Conservation (phyloP, 2,113 vertebrate species). For the Thalassarche chlororhynchos region DNA sequence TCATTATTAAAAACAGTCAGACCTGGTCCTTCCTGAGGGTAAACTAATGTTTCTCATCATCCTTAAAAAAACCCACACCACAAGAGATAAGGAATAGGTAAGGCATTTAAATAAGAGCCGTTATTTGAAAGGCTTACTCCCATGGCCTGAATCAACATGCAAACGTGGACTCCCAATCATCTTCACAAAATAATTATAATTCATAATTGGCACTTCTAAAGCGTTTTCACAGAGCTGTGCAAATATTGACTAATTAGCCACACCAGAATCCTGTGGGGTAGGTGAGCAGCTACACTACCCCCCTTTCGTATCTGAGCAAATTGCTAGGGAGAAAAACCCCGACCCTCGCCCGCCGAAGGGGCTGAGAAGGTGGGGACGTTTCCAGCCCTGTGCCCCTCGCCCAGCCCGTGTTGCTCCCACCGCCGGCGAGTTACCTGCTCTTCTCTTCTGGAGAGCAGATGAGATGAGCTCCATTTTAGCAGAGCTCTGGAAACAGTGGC, state of each 20-base stretch:
- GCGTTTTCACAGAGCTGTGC: neutral
- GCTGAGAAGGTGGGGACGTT: neutral
- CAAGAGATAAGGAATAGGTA: neutral
- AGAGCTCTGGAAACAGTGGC: neutral
- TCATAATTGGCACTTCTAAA: slow-evolving; percentile 45
- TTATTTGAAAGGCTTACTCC: slow-evolving; percentile 19
- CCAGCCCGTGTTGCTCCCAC: neutral
- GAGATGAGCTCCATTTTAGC: neutral
- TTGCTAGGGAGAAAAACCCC: neutral
- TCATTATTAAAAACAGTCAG: slow-evolving; percentile 67
- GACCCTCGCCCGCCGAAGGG: neutral
- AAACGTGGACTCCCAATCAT: neutral
- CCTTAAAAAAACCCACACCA: neutral
- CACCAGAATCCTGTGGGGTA: neutral
- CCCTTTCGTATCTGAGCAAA: neutral
- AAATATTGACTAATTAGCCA: slow-evolving; percentile 56
- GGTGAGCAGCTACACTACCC: neutral
- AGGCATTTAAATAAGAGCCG: neutral
- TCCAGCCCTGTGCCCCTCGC: rapidly evolving
- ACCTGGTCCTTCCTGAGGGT: slow-evolving; percentile 42
- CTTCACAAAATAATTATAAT: slow-evolving; percentile 37
- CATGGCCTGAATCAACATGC: neutral
- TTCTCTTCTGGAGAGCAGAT: neutral
- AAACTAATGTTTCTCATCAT: slow-evolving; percentile 39
- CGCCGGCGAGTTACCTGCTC: no score